These are phyloP conservation scores for Netelia melanura DNA, from an alignment of 2,888 invertebrate species.

Conservation along the genomic window DNA sequence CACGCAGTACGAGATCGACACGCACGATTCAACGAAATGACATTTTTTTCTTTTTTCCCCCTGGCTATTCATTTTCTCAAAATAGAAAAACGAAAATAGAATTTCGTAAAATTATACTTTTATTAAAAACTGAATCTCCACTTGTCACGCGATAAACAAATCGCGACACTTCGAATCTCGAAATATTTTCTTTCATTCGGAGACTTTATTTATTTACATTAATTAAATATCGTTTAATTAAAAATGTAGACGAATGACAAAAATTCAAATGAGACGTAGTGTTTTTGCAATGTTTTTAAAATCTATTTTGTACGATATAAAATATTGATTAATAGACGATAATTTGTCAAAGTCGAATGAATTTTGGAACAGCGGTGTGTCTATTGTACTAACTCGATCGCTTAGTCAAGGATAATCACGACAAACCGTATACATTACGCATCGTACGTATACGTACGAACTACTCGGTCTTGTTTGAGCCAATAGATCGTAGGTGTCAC, in stretches of 20 bases:
- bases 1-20: slow-evolving; percentile 31
- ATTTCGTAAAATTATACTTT: neutral
- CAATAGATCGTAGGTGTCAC: neutral
- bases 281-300: too few relatives aligned
- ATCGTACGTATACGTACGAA: neutral
- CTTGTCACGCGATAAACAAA: too few relatives aligned
- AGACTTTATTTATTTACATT: too few relatives aligned
- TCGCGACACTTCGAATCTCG: too few relatives aligned
- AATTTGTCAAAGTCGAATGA: neutral
- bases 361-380: neutral
- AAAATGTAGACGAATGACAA: too few relatives aligned
- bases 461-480: neutral
- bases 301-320: too few relatives aligned
- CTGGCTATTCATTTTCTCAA: neutral
- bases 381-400: neutral
- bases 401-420: neutral
- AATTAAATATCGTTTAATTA: too few relatives aligned
- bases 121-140: neutral
- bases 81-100: neutral
- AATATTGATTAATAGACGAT: too few relatives aligned
- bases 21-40: slow-evolving; percentile 10
- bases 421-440: neutral
- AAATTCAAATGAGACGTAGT: too few relatives aligned
- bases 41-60: slow-evolving; percentile 29
- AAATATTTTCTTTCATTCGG: too few relatives aligned